These are phyloP conservation scores for Mesoclemmys tuberculata DNA, from an alignment of 2,113 vertebrate species.

Conservation along the genomic window DNA sequence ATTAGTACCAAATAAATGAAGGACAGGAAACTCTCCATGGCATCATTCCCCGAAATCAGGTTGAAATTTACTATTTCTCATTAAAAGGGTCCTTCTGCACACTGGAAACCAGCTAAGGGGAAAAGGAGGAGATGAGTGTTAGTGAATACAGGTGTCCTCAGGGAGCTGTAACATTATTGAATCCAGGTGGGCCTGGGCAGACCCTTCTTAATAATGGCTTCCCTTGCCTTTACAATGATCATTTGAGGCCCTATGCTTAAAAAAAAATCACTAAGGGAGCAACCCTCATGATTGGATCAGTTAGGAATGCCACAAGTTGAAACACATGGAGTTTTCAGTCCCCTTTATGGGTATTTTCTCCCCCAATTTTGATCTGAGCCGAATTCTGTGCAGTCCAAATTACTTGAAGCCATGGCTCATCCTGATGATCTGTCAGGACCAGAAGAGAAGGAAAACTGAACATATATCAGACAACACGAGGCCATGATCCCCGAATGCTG, in stretches of 20 bases:
- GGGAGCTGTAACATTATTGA: neutral
- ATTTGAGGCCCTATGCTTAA: neutral
- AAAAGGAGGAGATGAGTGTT: neutral
- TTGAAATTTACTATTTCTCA: neutral
- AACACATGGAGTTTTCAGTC: neutral
- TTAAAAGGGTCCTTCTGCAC: neutral
- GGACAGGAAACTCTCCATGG: neutral
- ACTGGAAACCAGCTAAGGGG: neutral
- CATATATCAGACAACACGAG: neutral
- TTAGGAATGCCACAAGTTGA: neutral
- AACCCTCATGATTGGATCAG: rapidly evolving
- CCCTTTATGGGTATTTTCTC: neutral
- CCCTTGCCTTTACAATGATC: neutral
- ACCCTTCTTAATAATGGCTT: neutral
- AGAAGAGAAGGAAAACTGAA: neutral
- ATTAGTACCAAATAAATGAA: neutral
- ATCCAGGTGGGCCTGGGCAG: rapidly evolving
- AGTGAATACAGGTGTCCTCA: neutral
- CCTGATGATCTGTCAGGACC: neutral
- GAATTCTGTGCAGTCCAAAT: neutral
- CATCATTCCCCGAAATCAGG: neutral
- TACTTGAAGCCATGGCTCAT: neutral
- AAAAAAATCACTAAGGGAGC: neutral
- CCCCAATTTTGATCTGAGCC: neutral
- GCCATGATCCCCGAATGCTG: neutral